Evolutionary conservation across 2,888 invertebrate species (phyloP).

Genomic region (Trachelus tabidus): DNA sequence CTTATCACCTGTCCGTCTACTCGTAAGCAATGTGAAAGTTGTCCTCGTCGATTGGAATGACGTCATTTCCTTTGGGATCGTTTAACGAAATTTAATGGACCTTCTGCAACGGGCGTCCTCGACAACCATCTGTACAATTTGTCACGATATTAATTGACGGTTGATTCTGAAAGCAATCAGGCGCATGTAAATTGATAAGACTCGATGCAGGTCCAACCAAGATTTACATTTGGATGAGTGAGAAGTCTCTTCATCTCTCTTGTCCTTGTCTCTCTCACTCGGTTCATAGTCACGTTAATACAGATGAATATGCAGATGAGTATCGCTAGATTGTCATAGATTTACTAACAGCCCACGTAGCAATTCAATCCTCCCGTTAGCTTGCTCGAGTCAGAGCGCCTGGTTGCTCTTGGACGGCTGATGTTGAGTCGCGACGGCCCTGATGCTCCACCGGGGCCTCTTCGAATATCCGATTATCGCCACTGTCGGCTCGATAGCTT

Average conservation of each 20-base stretch:
- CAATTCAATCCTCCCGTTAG: not conserved
- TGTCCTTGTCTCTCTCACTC: not conserved
- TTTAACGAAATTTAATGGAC: not conserved
- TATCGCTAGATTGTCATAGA: not conserved
- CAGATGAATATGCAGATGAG: not conserved
- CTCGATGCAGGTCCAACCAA: not conserved
- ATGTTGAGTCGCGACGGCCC: not conserved
- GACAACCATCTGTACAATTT: not conserved
- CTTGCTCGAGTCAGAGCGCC: not conserved
- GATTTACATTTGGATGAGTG: not conserved
- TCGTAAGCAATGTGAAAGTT: constrained; percentile 34
- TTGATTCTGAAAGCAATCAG: not conserved
- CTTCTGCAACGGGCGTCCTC: not conserved
- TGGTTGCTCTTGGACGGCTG: not conserved
- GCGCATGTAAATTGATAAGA: not conserved
- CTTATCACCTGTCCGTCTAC: constrained; percentile 38
- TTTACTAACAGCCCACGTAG: not conserved
- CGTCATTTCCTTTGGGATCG: not conserved
- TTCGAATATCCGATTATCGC: not conserved
- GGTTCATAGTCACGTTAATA: not conserved
- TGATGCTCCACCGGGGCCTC: no score
- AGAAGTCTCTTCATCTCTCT: not conserved
- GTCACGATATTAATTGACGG: not conserved
- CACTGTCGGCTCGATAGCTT: not conserved
- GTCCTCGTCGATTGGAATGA: not conserved